These are phyloP conservation scores for Drosophila oshimai DNA, from an alignment of 1,140 invertebrate species.

Conservation along the genomic window DNA sequence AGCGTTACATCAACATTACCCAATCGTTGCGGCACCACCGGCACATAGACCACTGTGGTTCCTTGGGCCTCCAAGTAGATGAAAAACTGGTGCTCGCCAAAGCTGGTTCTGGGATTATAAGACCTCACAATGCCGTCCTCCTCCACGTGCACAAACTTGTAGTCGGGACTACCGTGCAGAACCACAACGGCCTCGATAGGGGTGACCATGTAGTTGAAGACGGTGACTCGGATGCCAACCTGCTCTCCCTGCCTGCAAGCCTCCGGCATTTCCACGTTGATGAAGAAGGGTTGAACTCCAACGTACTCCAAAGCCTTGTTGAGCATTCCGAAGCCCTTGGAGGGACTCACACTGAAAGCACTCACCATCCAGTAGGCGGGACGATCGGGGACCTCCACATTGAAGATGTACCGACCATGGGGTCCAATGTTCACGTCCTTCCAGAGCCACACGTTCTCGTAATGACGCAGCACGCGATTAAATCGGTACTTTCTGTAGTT, in stretches of 20 bases:
- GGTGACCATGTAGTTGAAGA: constrained; percentile 96
- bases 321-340: constrained; percentile 93
- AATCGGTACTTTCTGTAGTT: constrained; percentile 92
- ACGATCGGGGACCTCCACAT: constrained; percentile 91
- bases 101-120: constrained; percentile 93
- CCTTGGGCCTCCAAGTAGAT: constrained; percentile 93
- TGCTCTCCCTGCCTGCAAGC: constrained; percentile 95
- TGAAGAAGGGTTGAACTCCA: constrained; percentile 95
- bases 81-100: constrained; percentile 96
- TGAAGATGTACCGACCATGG: constrained; percentile 93
- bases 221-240: constrained; percentile 94
- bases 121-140: constrained; percentile 92
- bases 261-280: constrained; percentile 96
- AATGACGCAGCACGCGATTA: constrained; percentile 93
- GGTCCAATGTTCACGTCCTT: constrained; percentile 96
- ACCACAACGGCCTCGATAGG: constrained; percentile 94
- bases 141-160: constrained; percentile 97
- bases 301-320: constrained; percentile 90
- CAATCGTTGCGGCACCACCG: constrained; percentile 92
- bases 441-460: constrained; percentile 98
- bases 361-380: constrained; percentile 97
- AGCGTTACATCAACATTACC: constrained; percentile 92
- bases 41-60: constrained; percentile 92
- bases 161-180: constrained; percentile 92
- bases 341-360: constrained; percentile 94